Evolutionary conservation across 2,797 vertebrate species (phyloP).

Genomic region (Lacerta bilineata): DNA sequence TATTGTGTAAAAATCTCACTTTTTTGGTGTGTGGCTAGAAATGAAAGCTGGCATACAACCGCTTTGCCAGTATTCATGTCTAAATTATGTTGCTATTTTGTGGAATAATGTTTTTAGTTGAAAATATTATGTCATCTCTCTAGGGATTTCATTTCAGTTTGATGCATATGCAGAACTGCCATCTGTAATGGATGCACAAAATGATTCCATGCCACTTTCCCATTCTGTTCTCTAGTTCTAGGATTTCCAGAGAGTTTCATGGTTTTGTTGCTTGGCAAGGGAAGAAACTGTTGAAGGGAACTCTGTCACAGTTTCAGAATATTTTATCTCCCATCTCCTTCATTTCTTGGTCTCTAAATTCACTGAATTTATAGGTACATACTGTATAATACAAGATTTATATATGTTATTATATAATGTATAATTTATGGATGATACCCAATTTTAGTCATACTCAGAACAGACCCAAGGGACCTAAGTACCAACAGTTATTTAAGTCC

Average conservation of each 20-base stretch:
- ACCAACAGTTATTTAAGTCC: too few species aligned
- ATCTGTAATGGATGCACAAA: background rate
- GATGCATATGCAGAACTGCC: background rate
- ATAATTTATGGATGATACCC: too few species aligned
- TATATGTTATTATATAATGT: too few species aligned
- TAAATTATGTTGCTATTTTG: slow-evolving; percentile 20
- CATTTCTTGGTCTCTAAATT: slow-evolving; percentile 56
- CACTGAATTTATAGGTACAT: slow-evolving; percentile 39
- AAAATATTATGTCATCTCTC: slow-evolving; percentile 19
- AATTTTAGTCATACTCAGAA: too few species aligned
- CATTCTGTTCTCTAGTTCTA: background rate
- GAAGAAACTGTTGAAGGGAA: slow-evolving; percentile 43
- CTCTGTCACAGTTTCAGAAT: slow-evolving; percentile 49
- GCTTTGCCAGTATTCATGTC: background rate
- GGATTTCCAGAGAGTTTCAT: slow-evolving; percentile 16
- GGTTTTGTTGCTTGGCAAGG: slow-evolving; percentile 32
- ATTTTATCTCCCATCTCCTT: slow-evolving; percentile 50
- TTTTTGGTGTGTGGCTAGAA: background rate
- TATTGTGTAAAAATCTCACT: background rate
- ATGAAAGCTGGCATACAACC: background rate
- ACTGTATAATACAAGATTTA: slow-evolving; percentile 6
- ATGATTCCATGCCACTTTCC: rapidly evolving
- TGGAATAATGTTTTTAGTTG: background rate
- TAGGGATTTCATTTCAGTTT: slow-evolving; percentile 13
- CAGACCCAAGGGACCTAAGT: too few species aligned